Evolutionary conservation across 2,888 invertebrate genomes (phyloP).

Genomic region (Oligia latruncula): DNA sequence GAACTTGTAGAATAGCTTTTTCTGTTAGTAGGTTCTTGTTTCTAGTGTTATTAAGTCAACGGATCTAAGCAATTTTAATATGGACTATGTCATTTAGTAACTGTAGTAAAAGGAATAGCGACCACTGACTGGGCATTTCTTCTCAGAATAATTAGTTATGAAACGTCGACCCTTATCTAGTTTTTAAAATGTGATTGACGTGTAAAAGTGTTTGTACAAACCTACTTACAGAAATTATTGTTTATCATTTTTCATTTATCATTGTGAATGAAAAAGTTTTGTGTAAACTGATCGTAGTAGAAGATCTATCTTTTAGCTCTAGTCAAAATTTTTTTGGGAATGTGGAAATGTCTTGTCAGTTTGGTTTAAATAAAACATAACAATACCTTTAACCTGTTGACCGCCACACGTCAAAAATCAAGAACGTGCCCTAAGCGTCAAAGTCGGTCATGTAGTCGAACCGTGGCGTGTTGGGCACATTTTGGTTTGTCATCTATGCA

Average conservation of each 20-base stretch:
- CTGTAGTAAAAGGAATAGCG: background rate
- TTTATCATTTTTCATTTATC: background rate
- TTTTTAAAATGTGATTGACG: background rate
- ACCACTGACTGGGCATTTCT: background rate
- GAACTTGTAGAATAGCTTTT: conserved; percentile 40
- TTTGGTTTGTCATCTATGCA: no score
- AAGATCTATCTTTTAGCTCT: background rate
- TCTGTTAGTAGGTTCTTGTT: background rate
- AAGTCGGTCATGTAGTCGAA: no score
- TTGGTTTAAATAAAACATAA: no score
- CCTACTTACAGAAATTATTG: background rate
- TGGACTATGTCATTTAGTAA: background rate
- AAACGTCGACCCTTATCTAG: background rate
- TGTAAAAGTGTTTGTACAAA: background rate
- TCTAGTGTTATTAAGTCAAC: background rate
- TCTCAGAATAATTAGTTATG: background rate
- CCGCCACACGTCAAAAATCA: no score
- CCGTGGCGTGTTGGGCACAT: no score
- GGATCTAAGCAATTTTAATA: no score
- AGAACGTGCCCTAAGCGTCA: no score
- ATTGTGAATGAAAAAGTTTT: background rate
- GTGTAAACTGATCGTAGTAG: background rate
- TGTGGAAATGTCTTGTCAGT: background rate
- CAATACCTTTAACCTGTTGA: no score
- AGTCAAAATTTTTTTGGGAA: background rate